Percentiles rank a stretch among this genome's conserved stretches.
Evolutionary conservation across 2,888 invertebrate genomes (phyloP).

Genomic region (Anticlea derivata): DNA sequence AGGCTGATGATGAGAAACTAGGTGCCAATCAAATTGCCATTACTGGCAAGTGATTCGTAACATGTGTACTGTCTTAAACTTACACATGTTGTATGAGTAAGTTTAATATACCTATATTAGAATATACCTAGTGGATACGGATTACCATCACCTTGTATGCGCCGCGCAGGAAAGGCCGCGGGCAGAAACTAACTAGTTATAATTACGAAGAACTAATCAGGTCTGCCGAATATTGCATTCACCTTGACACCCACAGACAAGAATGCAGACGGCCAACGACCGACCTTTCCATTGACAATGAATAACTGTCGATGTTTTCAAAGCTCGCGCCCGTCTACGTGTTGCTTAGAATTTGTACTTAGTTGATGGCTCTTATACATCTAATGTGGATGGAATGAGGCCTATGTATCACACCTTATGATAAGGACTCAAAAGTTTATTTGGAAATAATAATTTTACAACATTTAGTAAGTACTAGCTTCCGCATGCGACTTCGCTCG

Average conservation of each 20-base stretch:
- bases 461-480: too few species aligned
- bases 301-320: slow-evolving; percentile 36
- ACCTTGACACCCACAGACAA: slow-evolving; percentile 56
- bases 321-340: slow-evolving; percentile 19
- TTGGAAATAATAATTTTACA: too few species aligned
- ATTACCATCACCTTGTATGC: too few species aligned
- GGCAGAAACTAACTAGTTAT: neutral
- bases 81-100: too few species aligned
- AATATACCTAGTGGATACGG: too few species aligned
- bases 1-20: too few species aligned
- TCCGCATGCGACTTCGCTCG: too few species aligned
- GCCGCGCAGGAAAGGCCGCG: neutral
- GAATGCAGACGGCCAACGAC: slow-evolving; percentile 64
- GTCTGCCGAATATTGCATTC: slow-evolving; percentile 39
- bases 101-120: too few species aligned
- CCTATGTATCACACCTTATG: too few species aligned
- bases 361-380: neutral
- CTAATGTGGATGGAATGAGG: neutral
- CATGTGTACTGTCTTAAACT: too few species aligned
- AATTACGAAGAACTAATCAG: slow-evolving; percentile 12
- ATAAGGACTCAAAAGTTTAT: neutral
- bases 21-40: too few species aligned
- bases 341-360: slow-evolving; percentile 10
- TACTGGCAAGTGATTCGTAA: too few species aligned
- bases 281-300: slow-evolving; percentile 58